Conservation (phyloP, 2,113 vertebrate genomes). For the Amia ocellicauda region DNA sequence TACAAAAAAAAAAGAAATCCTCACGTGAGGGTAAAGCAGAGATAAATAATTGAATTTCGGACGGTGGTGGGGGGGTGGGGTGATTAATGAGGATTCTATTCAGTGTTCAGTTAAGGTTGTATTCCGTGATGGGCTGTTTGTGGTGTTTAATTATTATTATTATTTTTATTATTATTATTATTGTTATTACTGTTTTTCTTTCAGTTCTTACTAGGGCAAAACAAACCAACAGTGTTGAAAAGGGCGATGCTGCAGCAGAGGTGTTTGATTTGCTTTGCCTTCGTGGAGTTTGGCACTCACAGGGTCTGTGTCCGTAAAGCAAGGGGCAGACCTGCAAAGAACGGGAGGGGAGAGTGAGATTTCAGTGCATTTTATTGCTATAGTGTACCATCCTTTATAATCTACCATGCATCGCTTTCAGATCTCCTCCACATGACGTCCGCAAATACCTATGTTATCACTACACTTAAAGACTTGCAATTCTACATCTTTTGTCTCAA, state of each 20-base stretch:
- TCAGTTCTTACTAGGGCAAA: slow-evolving; percentile 21
- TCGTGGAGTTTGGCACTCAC: slow-evolving; percentile 9
- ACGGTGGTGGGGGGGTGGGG: slow-evolving; percentile 24
- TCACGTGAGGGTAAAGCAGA: slow-evolving; percentile 52
- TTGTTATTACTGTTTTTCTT: not conserved
- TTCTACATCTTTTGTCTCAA: too few relatives aligned
- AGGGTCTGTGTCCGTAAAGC: slow-evolving; percentile 13
- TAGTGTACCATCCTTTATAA: too few relatives aligned
- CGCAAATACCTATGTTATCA: too few relatives aligned
- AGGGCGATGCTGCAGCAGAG: slow-evolving; percentile 11
- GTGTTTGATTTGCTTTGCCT: slow-evolving; percentile 20
- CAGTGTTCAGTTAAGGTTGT: not conserved
- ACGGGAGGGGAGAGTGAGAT: not conserved
- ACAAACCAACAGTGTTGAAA: not conserved
- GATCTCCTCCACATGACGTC: too few relatives aligned
- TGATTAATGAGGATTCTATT: slow-evolving; percentile 6
- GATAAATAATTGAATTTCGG: slow-evolving; percentile 37
- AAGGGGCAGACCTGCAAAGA: slow-evolving; percentile 24
- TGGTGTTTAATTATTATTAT: slow-evolving; percentile 9
- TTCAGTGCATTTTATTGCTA: too few relatives aligned
- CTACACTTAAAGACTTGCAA: too few relatives aligned
- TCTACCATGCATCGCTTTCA: too few relatives aligned
- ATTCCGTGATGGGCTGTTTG: not conserved
- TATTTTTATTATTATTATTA: too few relatives aligned
- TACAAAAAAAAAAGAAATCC: slow-evolving; percentile 74